A percentile compares a stretch with the other conserved stretches of the same genome.
phyloP scores from a whole-genome alignment of 1,140 invertebrate species.

The Spodoptera frugiperda region DNA sequence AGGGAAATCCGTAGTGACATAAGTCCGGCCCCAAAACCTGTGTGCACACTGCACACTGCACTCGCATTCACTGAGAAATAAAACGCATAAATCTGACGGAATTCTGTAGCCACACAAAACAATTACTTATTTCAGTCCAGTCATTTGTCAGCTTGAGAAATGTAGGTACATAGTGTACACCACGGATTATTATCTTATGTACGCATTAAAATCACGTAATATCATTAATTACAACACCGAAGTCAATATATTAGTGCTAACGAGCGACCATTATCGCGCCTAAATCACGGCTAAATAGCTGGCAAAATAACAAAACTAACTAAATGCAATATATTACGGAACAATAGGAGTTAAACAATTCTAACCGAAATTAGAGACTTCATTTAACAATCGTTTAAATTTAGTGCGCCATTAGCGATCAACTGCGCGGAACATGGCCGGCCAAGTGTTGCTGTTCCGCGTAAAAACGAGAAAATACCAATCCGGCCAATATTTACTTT shows the following conservation, averaged over 20 bases:
- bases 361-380: constrained; percentile 61
- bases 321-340: constrained; percentile 50
- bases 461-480: constrained; percentile 43
- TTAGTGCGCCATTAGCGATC: constrained; percentile 61
- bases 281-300: constrained; percentile 59
- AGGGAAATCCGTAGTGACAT: constrained; percentile 16
- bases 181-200: constrained; percentile 15
- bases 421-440: constrained; percentile 54
- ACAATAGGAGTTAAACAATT: constrained; percentile 53
- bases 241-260: constrained; percentile 53
- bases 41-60: constrained; percentile 20
- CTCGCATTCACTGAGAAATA: not conserved
- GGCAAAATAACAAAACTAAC: constrained; percentile 53
- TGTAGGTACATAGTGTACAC: constrained; percentile 1
- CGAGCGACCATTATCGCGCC: constrained; percentile 54
- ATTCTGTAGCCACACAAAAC: not conserved
- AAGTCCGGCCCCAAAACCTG: not conserved
- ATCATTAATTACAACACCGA: constrained; percentile 40
- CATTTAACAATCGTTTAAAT: constrained; percentile 65
- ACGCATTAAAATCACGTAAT: constrained; percentile 40
- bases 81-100: constrained; percentile 14
- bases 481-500: constrained; percentile 38
- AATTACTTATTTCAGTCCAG: not conserved
- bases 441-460: constrained; percentile 30
- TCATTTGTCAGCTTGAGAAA: constrained; percentile 30